Percentiles rank a stretch among this genome's conserved stretches.
Evolutionary conservation across 2,888 invertebrate species (phyloP).

Genomic region (Caenorhabditis sp.): DNA sequence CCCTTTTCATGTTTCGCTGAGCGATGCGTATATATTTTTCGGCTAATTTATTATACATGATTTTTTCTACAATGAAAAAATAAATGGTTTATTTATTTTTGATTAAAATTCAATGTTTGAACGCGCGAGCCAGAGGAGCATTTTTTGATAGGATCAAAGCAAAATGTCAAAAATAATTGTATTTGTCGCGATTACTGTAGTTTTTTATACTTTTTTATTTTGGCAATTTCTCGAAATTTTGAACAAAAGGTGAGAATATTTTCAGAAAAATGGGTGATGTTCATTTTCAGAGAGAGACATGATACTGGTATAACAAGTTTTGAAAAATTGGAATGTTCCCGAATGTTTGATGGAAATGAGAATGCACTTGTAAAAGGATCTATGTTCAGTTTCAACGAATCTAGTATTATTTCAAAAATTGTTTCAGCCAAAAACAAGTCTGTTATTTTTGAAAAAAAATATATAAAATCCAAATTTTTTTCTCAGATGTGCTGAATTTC

Average conservation of each 20-base stretch:
- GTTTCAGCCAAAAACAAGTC: constrained; percentile 4
- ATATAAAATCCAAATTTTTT: background rate
- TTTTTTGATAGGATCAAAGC: background rate
- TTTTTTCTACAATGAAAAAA: background rate
- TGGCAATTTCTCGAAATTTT: background rate
- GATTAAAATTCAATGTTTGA: background rate
- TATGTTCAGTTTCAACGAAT: constrained; percentile 19
- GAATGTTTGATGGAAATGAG: constrained; percentile 28
- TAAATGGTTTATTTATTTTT: background rate
- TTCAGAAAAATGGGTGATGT: background rate
- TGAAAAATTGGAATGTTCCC: constrained; percentile 18
- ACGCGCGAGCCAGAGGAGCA: background rate
- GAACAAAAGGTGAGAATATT: background rate
- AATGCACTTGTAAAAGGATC: constrained; percentile 14
- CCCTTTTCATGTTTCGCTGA: background rate
- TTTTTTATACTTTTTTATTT: background rate
- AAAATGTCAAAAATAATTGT: too few relatives aligned
- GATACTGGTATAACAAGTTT: constrained; percentile 5
- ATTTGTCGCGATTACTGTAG: too few relatives aligned
- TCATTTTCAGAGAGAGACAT: constrained; percentile 4
- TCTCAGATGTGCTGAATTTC: constrained; percentile 29
- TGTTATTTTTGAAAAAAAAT: background rate
- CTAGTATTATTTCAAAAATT: constrained; percentile 4
- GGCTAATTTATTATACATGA: background rate
- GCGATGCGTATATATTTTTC: constrained; percentile 2